A percentile compares a stretch with the other conserved stretches of the same genome.
Conservation (phyloP, 2,888 invertebrate genomes). For the Blera fallax region DNA sequence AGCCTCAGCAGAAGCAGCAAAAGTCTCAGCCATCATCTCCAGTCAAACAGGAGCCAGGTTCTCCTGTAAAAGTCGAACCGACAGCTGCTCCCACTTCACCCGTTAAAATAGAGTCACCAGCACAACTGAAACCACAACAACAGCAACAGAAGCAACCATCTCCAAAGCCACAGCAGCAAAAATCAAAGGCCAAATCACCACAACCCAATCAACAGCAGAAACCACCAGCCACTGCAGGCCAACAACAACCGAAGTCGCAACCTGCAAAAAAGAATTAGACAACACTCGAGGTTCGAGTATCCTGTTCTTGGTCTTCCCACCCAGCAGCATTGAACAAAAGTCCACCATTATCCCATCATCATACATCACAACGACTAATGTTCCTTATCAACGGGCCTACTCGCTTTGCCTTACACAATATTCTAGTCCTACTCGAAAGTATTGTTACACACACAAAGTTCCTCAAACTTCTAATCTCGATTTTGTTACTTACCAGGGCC, state of each 20-base stretch:
- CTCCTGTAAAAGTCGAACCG: constrained; percentile 12
- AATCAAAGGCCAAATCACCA: constrained; percentile 50
- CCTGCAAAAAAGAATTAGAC: constrained; percentile 54
- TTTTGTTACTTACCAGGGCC: constrained; percentile 22
- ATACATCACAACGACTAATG: constrained; percentile 66
- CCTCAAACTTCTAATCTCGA: constrained; percentile 53
- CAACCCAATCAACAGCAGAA: constrained; percentile 47
- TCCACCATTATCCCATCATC: constrained; percentile 17
- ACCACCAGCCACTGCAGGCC: constrained; percentile 46
- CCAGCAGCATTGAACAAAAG: constrained; percentile 40
- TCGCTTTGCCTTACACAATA: constrained; percentile 67
- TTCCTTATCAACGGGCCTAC: constrained; percentile 51
- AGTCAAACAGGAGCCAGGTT: constrained; percentile 34
- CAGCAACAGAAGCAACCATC: constrained; percentile 56
- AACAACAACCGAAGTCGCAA: constrained; percentile 31
- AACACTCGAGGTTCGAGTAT: background rate
- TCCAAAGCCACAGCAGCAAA: constrained; percentile 62
- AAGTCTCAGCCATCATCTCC: constrained; percentile 62
- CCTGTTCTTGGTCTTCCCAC: constrained; percentile 21
- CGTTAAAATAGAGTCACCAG: constrained; percentile 17
- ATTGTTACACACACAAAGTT: constrained; percentile 64
- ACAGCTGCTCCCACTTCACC: constrained; percentile 26
- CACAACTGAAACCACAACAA: constrained; percentile 37
- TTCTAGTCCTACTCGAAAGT: constrained; percentile 68
- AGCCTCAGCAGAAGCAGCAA: constrained; percentile 52